Evolutionary conservation across 1,140 invertebrate genomes (phyloP), one percentile per base, ranked within the genome.

Genomic region (Coptotermes formosanus): DNA sequence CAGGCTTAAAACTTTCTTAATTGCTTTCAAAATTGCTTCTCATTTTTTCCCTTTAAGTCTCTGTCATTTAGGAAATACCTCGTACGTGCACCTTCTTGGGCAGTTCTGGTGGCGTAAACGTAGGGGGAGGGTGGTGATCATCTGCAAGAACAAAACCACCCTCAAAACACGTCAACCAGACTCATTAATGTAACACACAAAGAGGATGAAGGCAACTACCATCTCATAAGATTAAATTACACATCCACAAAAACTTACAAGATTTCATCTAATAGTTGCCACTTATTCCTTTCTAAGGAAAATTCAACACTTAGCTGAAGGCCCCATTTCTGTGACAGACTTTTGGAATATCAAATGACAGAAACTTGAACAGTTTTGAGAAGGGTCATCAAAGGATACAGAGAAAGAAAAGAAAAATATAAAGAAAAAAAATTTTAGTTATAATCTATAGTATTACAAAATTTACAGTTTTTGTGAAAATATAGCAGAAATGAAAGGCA

Each of bases 101-200:
- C 94, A 98, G 96, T 95, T 98, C 97, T 94, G 97, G 97, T 94
- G 97, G 96, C 93, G 97, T 98, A 94, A 97, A 97, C 93, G 96
- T 97, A 92, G 96, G 96, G 93, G 96, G 96, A 94, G 95, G 96
- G 94, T 97, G 96, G 94, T 96, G 95, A 93, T 97, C 96, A 96
- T 97, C 96, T 97, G 96, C 93, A 96, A 96, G 85, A 86, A 87
- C 69, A 95, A 95, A 94, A 95, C 91, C 32, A 48, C 85, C 32
- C 92, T 92, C 94, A 94, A 94, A 92, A 94, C 90, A 91, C 91
- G 90, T 91, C 91, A 92, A 91, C 91, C 91, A 75, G 64, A n/a
- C 64, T 75, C 64, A 30, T 75, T 91, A 90, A 75, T 75, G 64
- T 75, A 75, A 75, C 64, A 75, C 64, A 75, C 64, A 75, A n/a